Base-by-base conservation (phyloP, 2,113 vertebrate genomes). In the Gavia stellata region DNA sequence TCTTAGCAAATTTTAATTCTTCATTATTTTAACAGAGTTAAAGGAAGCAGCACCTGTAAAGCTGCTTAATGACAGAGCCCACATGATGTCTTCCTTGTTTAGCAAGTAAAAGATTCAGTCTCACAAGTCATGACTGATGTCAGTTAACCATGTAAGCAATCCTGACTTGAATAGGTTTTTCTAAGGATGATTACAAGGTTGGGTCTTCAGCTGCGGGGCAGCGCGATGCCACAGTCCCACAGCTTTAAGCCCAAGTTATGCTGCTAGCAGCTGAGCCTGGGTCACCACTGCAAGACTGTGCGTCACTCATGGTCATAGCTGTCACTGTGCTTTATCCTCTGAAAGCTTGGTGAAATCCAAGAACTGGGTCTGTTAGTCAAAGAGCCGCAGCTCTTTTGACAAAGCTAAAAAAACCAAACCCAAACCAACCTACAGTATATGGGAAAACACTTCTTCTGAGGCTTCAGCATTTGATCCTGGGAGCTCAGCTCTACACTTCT, bases 1-100 rank as follows among this genome's bases (percentile, higher is more conserved):
- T 78, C 66, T 75, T 44, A 67, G 70, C 47, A 67, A 84, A 81
- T 63, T 84, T 86, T 17, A 81, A 62, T 83, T 81, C 52, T 71
- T 91, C 40, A 28, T 90, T 94, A 88, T 78, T 92, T 78, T 73
- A 55, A 34, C 26, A 16, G 65, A 77, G 23, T 52, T 91, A 65
- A 83, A 91, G 83, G 58, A 52, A 85, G 36, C n/a, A 70, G 52
- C 66, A 67, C 91, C 83, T 95, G 47, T 90, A 53, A 88, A 59
- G 34, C 52, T 94, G 17, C 38, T 40, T 40, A 24, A n/a, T 90
- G 70, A 20, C 47, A 80, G 38, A 87, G n/a, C 62, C 38, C 23
- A 4, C 10, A 17, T 40, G 13, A 36, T 7, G 4, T n/a, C 40
- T 49, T 49, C 63, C 38, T 68, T 63, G 23, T 49, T 66, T 67